These are phyloP conservation scores for Stegana nigrithorax DNA, from an alignment of 2,888 invertebrate genomes.

Conservation along the genomic window DNA sequence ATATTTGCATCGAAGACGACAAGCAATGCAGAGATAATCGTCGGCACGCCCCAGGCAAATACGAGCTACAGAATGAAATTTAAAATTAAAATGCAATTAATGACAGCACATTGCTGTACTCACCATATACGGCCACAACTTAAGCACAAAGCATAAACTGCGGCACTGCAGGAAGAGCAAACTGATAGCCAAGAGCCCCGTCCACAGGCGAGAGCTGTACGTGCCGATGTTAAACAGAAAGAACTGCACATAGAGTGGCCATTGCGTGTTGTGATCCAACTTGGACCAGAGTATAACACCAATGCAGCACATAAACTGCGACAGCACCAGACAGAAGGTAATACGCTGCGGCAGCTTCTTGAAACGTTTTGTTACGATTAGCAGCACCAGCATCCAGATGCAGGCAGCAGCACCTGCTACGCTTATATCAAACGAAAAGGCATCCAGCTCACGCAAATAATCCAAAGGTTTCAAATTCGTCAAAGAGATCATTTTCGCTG, in stretches of 20 bases:
- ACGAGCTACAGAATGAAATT: constrained; percentile 68
- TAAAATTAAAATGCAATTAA: background rate
- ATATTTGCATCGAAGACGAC: constrained; percentile 72
- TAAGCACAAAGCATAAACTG: constrained; percentile 84
- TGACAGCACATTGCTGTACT: constrained; percentile 8
- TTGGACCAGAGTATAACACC: constrained; percentile 83
- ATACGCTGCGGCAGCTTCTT: constrained; percentile 84
- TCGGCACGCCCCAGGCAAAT: constrained; percentile 76
- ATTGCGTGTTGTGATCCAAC: constrained; percentile 71
- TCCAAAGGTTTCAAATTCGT: constrained; percentile 77
- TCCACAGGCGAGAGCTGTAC: constrained; percentile 87
- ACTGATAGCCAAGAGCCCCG: constrained; percentile 83
- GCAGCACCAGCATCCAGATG: constrained; percentile 82
- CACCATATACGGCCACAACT: constrained; percentile 78
- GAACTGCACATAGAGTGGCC: constrained; percentile 81
- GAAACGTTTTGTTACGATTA: constrained; percentile 80
- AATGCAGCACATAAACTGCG: constrained; percentile 79
- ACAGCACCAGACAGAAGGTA: constrained; percentile 81
- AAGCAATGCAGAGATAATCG: constrained; percentile 75
- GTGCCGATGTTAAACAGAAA: constrained; percentile 81
- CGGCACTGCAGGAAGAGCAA: constrained; percentile 85
- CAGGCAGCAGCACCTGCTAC: constrained; percentile 82
- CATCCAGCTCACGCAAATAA: constrained; percentile 80
- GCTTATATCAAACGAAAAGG: constrained; percentile 86
- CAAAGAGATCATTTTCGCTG: constrained; percentile 90